Evolutionary conservation across 2,113 vertebrate genomes (phyloP), one percentile per base, ranked within the genome.

Genomic region (Callipepla californica): DNA sequence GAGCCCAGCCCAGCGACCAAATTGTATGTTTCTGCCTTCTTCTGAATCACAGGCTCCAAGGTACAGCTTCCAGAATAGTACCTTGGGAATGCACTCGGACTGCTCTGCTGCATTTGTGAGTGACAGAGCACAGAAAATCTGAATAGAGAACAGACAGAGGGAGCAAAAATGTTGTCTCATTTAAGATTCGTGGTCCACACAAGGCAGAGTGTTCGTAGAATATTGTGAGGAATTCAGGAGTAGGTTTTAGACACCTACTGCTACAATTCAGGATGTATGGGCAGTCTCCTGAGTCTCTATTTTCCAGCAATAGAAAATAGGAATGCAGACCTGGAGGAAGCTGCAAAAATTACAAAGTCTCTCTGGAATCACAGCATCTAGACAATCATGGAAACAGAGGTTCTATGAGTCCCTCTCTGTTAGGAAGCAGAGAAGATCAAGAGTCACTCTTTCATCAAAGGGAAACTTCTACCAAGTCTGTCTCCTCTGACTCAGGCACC

Each of bases 201-300:
- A 50, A 81, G 58, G 51, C 11, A 59, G 23, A 87, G 58, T 87
- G 80, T 89, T 89, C 89, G 69, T 45, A 85, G 47, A 92, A 85
- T 50, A 17, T 47, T 89, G 48, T 63, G n/a, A 93, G 66, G 78
- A 73, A 85, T 82, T 76, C 58, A 22, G 8, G 40, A 69, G 45
- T 38, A 80, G 42, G 42, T 58, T 95, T 93, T 76, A 76, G 63
- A 83, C 28, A 51, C 36, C 67, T 59, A 63, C 45, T 83, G 25
- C 44, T 90, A 55, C 21, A 58, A 11, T 62, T 75, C 0, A 1
- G 30, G 20, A 83, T 75, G 28, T 40, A 36, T 26, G 34, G 47
- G 16, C 48, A 83, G 40, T 89, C 92, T 90, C 51, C n/a, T 30
- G 57, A 58, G 13, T 72, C 7, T 62, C 74, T 65, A 58, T 74